Percentiles rank a stretch among this genome's conserved stretches.
Evolutionary conservation across 2,797 vertebrate species (phyloP).

Genomic region (Macroramphosus scolopax): DNA sequence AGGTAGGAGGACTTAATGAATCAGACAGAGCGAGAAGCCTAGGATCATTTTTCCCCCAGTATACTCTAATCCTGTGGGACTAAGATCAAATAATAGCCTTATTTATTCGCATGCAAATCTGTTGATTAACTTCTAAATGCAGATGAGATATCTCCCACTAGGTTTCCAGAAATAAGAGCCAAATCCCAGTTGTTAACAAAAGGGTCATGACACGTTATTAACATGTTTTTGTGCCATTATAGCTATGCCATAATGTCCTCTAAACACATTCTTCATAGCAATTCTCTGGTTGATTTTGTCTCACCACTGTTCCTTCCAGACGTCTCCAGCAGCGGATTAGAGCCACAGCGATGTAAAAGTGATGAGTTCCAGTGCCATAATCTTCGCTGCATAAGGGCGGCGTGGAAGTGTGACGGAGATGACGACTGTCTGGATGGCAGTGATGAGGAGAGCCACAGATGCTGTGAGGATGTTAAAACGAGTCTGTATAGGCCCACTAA

Average conservation of each 20-base stretch:
- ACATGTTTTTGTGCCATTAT: conserved; percentile 46
- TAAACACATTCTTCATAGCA: conserved; percentile 27
- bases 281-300: conserved; percentile 17
- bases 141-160: conserved; percentile 18
- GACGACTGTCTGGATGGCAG: conserved; percentile 96
- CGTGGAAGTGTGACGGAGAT: conserved; percentile 95
- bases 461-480: conserved; percentile 92
- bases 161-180: conserved; percentile 19
- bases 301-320: conserved; percentile 34
- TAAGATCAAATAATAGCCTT: conserved; percentile 36
- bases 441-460: conserved; percentile 86
- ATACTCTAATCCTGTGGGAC: conserved; percentile 44
- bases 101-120: conserved; percentile 46
- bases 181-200: conserved; percentile 40
- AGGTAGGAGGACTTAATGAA: conserved; percentile 81
- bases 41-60: conserved; percentile 35
- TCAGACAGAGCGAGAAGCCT: conserved; percentile 47
- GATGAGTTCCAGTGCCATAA: conserved; percentile 95
- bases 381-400: conserved; percentile 85
- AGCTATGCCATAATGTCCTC: conserved; percentile 37
- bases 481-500: not conserved
- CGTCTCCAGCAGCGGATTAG: conserved; percentile 56
- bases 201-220: conserved; percentile 50
- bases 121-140: conserved; percentile 41
- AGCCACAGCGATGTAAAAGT: conserved; percentile 82